These are phyloP conservation scores for Rhagologus leucostigma DNA, from an alignment of 2,113 vertebrate genomes.

Conservation along the genomic window DNA sequence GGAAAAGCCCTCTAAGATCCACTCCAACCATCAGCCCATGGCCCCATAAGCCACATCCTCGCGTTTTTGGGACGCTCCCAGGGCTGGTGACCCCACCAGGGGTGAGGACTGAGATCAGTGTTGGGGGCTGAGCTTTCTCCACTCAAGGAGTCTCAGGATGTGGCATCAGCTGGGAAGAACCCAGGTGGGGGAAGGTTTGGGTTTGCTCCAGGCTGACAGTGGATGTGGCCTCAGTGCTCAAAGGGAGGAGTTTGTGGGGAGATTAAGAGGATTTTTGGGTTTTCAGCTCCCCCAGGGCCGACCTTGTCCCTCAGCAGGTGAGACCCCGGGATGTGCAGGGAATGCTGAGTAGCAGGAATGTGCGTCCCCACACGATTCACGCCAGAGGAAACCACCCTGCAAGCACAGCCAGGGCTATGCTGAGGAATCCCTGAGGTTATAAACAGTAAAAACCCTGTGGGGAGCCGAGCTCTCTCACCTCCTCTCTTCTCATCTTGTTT, in stretches of 20 bases:
- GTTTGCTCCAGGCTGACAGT: background rate
- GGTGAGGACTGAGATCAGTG: background rate
- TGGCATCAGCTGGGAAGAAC: background rate
- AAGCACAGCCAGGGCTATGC: background rate
- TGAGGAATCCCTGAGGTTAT: background rate
- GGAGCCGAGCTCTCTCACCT: background rate
- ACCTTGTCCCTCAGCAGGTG: background rate
- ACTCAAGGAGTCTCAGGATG: background rate
- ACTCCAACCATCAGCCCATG: background rate
- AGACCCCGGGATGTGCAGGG: background rate
- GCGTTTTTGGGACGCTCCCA: accelerated
- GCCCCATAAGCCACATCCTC: background rate
- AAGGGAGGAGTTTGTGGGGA: background rate
- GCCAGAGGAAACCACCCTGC: background rate
- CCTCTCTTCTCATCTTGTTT: background rate
- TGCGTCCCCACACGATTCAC: background rate
- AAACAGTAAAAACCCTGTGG: background rate
- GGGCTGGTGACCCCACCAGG: background rate
- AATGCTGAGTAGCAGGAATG: background rate
- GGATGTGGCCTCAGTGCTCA: background rate
- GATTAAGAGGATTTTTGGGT: background rate
- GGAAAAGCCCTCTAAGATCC: background rate
- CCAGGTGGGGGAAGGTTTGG: background rate
- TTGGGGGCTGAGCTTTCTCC: background rate
- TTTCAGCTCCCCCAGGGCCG: background rate